Evolutionary conservation across 1,140 invertebrate species (phyloP).

Genomic region (Cecropterus lyciades): DNA sequence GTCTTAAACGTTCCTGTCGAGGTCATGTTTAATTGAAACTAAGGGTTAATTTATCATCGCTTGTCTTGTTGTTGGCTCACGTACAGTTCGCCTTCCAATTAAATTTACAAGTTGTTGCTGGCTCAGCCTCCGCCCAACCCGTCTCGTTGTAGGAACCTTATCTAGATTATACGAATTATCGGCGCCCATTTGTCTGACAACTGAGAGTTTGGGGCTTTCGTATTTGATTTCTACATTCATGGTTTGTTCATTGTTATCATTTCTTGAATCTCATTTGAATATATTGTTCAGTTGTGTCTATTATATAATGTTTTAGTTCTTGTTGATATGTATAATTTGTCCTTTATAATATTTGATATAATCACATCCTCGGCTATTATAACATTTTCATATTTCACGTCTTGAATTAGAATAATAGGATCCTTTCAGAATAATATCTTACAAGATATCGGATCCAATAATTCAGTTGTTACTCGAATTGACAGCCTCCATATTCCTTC

Average conservation of each 20-base stretch:
- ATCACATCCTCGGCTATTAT: not conserved
- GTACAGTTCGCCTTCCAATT: conserved; percentile 1
- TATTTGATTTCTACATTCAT: not conserved
- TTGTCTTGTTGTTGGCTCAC: conserved; percentile 5
- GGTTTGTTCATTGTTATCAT: not conserved
- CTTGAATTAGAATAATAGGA: not conserved
- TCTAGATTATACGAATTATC: not conserved
- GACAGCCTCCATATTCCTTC: not conserved
- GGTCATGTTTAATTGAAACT: conserved; percentile 8
- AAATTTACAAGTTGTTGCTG: conserved; percentile 2
- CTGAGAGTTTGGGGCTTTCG: not conserved
- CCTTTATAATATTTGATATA: not conserved
- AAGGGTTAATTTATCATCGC: conserved; percentile 11
- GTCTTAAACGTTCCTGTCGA: conserved; percentile 1
- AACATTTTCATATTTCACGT: not conserved
- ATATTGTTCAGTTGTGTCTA: not conserved
- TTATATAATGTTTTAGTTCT: not conserved
- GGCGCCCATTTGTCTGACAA: not conserved
- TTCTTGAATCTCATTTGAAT: not conserved
- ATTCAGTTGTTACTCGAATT: conserved; percentile 2
- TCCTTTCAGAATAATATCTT: not conserved
- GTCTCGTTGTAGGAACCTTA: not conserved
- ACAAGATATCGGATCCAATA: not conserved
- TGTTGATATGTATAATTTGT: not conserved
- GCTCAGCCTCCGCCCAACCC: not conserved